These are phyloP conservation scores for Phortica okadai DNA, from an alignment of 2,888 invertebrate genomes.

Conservation along the genomic window DNA sequence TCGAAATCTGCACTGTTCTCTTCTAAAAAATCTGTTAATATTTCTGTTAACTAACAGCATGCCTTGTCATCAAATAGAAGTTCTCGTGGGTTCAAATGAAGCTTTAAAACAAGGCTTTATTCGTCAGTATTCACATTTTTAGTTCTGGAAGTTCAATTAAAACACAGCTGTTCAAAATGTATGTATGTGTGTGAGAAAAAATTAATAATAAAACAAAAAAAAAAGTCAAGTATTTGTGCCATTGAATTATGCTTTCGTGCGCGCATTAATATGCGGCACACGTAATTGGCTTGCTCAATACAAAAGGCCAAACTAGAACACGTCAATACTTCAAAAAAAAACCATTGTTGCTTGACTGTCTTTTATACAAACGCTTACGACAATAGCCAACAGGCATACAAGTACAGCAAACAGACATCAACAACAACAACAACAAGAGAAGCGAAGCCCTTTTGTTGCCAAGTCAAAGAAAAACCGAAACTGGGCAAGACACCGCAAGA, in stretches of 20 bases:
- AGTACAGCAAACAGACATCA: conserved; percentile 1
- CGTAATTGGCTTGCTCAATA: conserved; percentile 52
- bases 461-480: neutral
- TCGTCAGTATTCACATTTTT: no score
- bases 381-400: conserved; percentile 1
- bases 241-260: conserved; percentile 24
- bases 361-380: conserved; percentile 14
- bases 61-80: no score
- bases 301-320: conserved; percentile 61
- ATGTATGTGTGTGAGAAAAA: neutral
- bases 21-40: no score
- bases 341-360: neutral
- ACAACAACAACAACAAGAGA: conserved; percentile 1
- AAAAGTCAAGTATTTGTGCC: conserved; percentile 4
- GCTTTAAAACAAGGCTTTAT: no score
- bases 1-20: no score
- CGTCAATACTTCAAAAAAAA: conserved; percentile 44
- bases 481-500: conserved; percentile 15
- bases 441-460: conserved; percentile 20
- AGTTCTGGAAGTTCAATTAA: no score
- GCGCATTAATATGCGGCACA: conserved; percentile 54
- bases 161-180: neutral
- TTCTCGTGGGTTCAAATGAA: no score
- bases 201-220: neutral
- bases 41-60: no score